Evolutionary conservation across 2,113 vertebrate genomes (phyloP), one percentile per base, ranked within the genome.

Genomic region (Chloroceryle aenea): DNA sequence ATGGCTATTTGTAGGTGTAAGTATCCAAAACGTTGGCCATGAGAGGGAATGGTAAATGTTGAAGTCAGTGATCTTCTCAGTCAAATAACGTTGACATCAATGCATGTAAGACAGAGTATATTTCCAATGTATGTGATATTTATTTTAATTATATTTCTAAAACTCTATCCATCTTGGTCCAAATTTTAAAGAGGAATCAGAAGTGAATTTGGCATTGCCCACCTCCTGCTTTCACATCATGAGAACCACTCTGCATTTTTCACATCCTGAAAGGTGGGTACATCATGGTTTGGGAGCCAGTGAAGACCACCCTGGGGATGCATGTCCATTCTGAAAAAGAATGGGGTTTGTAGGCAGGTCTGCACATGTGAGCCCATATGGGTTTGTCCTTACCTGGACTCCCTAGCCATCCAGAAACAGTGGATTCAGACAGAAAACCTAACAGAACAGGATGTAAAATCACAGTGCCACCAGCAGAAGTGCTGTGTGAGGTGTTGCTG

Each of bases 141-240:
- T 0, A 71, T 90, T 94, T 62, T 42, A 68, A 61, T 61, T 87
- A 14, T 47, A 50, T 53, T 90, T 77, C 38, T 40, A 74, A 73
- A 85, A 88, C 25, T 88, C 67, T 80, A 40, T 3, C 50, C 59
- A 59, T 59, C 0, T 75, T 0, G 19, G 25, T 71, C 18, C 34
- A 75, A 78, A 75, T 68, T 38, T 86, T 83, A 66, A 95, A 52
- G 0, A 3, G 62, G 45, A 92, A 62, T 45, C 8, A 93, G 59
- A 93, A 90, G 85, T 88, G 10, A 90, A 80, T 84, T 69, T 87
- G 61, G 66, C 61, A 61, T 38, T 34, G 27, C 58, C n/a, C 7
- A 9, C 14, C 29, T 84, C 34, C 50, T 72, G 22, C 30, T 87
- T 91, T 87, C 30, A 14, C 11, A 40, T 55, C 10, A 27, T 0